Evolutionary conservation across 2,797 vertebrate species (phyloP).

Genomic region (Choloepus didactylus): DNA sequence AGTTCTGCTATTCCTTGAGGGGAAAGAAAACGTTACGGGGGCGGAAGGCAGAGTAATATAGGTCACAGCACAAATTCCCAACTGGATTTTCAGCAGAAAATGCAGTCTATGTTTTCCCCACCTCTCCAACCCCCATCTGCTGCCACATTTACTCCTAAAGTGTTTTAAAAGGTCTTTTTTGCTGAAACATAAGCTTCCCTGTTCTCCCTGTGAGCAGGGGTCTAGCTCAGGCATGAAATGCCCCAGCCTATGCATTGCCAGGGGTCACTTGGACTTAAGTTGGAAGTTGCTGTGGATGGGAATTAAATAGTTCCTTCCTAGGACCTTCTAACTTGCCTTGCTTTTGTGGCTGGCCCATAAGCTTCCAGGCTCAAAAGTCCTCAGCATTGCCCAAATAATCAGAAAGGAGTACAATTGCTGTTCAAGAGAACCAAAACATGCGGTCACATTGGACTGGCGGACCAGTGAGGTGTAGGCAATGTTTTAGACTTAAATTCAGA

Average conservation of each 20-base stretch:
- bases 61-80: slow-evolving; percentile 60
- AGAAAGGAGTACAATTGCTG: neutral
- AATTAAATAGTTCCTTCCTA: neutral
- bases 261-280: neutral
- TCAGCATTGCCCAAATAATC: neutral
- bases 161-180: slow-evolving; percentile 21
- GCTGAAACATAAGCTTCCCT: neutral
- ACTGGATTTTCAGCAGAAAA: slow-evolving; percentile 54
- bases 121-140: neutral
- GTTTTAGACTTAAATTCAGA: neutral
- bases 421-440: neutral
- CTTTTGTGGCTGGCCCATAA: neutral
- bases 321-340: neutral
- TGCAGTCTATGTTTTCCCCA: neutral
- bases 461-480: neutral
- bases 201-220: neutral
- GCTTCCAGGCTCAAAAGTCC: neutral
- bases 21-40: neutral
- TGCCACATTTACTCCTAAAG: slow-evolving; percentile 46
- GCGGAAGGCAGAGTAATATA: neutral
- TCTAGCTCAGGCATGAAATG: neutral
- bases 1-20: neutral
- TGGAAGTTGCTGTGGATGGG: neutral
- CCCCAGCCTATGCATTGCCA: neutral
- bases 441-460: neutral